These are phyloP conservation scores for Nymphalis io DNA, from an alignment of 1,140 invertebrate genomes.

Conservation along the genomic window DNA sequence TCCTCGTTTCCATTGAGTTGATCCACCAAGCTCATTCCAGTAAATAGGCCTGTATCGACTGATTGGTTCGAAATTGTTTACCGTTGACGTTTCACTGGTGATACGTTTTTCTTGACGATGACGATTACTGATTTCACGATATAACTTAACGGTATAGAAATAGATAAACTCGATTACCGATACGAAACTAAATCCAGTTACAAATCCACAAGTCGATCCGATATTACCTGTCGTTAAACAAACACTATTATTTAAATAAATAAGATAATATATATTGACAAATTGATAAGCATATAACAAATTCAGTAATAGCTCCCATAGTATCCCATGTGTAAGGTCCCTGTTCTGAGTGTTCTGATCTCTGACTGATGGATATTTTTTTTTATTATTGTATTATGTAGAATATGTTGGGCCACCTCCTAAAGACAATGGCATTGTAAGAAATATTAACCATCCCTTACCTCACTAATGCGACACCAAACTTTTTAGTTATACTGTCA, in stretches of 20 bases:
- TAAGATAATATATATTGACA: neutral
- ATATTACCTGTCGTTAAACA: conserved; percentile 78
- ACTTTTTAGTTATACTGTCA: no score
- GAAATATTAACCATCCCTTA: no score
- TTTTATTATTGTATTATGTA: no score
- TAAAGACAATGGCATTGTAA: no score
- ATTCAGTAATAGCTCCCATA: neutral
- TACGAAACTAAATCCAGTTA: conserved; percentile 83
- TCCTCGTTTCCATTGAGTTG: conserved; percentile 38
- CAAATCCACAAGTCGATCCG: conserved; percentile 83
- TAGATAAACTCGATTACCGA: conserved; percentile 82
- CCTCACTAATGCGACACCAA: no score
- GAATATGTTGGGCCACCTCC: no score
- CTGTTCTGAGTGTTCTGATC: no score
- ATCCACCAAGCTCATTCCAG: conserved; percentile 65
- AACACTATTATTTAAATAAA: neutral
- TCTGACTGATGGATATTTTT: no score
- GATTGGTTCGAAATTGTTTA: conserved; percentile 47
- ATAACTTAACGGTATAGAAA: conserved; percentile 74
- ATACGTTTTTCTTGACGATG: conserved; percentile 32
- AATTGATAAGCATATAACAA: neutral
- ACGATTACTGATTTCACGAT: conserved; percentile 49
- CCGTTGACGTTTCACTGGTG: conserved; percentile 24
- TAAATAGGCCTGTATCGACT: conserved; percentile 61
- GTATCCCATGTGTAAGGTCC: no score